Percentiles rank a stretch among this genome's conserved stretches.
These are phyloP conservation scores for Centropus bengalensis DNA, from an alignment of 2,113 vertebrate species.

Conservation along the genomic window DNA sequence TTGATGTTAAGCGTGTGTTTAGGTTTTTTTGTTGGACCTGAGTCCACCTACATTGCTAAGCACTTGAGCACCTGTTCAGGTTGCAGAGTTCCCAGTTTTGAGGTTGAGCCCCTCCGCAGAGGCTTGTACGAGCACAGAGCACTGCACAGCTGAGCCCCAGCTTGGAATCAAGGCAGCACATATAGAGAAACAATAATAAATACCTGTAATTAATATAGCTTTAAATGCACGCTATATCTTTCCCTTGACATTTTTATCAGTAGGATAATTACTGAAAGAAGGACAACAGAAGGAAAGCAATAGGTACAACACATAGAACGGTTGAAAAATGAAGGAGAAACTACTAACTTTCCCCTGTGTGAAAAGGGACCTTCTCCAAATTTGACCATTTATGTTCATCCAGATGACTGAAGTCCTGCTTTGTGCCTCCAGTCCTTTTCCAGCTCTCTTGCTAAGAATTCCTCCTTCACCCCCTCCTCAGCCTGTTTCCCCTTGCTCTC, in stretches of 20 bases:
- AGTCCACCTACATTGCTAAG: not conserved
- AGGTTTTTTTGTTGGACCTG: not conserved
- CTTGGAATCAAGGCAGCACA: not conserved
- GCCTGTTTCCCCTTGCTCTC: not conserved
- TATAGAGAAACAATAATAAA: not conserved
- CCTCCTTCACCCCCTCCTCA: not conserved
- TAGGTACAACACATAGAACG: accelerated
- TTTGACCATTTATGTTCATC: not conserved
- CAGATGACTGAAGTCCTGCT: not conserved
- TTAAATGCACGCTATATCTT: not conserved
- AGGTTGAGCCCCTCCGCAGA: not conserved
- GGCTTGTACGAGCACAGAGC: accelerated
- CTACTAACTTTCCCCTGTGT: not conserved
- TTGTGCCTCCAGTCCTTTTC: not conserved
- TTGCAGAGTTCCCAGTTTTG: too few species aligned
- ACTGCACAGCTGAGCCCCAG: not conserved
- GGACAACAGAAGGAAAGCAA: not conserved
- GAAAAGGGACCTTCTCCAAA: not conserved
- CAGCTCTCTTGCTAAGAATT: not conserved
- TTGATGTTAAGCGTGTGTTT: not conserved
- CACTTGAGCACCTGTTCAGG: not conserved
- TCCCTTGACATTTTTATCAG: not conserved
- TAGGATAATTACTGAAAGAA: not conserved
- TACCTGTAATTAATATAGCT: not conserved
- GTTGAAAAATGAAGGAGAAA: slow-evolving; percentile 25